phyloP scores from a whole-genome alignment of 2,113 vertebrate species.

The Thunnus maccoyii region DNA sequence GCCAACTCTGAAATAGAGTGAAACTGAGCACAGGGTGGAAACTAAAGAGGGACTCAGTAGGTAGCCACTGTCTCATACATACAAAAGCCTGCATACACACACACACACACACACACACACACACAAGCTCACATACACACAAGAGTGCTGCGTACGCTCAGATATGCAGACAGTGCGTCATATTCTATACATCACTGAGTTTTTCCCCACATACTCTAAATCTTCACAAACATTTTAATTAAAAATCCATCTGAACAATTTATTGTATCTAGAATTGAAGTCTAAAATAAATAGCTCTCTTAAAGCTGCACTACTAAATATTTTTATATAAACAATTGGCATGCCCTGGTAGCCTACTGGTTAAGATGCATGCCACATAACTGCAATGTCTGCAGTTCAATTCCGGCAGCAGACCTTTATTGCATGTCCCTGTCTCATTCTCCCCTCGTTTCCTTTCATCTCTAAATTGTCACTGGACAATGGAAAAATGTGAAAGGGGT shows the following conservation, averaged over 20 bases:
- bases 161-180: neutral
- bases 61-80: conserved; percentile 42
- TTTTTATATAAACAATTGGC: neutral
- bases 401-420: too few species aligned
- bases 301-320: neutral
- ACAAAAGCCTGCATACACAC: conserved; percentile 21
- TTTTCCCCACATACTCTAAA: neutral
- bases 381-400: too few species aligned
- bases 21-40: conserved; percentile 83
- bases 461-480: too few species aligned
- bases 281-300: neutral
- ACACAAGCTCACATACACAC: conserved; percentile 8
- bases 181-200: conserved; percentile 6
- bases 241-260: too few species aligned
- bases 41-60: conserved; percentile 72
- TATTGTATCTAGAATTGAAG: too few species aligned
- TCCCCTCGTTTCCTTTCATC: too few species aligned
- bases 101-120: conserved; percentile 24
- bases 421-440: too few species aligned
- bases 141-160: neutral
- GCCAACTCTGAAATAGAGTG: conserved; percentile 81
- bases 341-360: too few species aligned
- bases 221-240: too few species aligned
- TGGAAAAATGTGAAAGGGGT: too few species aligned
- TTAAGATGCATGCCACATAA: too few species aligned